Base-by-base conservation (phyloP, 2,888 invertebrate species). In the Coenonympha arcania region DNA sequence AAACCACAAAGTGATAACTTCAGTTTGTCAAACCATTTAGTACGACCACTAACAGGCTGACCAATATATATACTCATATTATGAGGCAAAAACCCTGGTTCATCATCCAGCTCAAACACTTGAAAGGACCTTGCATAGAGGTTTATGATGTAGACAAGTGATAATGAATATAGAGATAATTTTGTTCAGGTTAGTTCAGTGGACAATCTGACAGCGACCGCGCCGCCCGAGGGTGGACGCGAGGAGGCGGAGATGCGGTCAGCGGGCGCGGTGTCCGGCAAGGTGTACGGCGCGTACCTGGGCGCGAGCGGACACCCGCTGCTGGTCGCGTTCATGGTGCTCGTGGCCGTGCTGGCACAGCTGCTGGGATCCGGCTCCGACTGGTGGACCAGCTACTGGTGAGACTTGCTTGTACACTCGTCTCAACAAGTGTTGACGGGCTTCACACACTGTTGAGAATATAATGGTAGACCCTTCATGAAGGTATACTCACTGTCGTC, bases 381-480 rank as follows among this genome's bases (percentile, higher is more conserved):
- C 71, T 94, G 90, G 79, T 95, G 93, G 85, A 88, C 94, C 5
- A 89, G 92, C 4, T 90, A 89, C 66, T 95, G 94, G 94, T 91
- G 64, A 83, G 78, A 11, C 8, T 39, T 2, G 2, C n/a, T 28
- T n/a, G 2, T 2, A 3, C 2, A 11, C 1, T 6, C 11, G 2
- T 9, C n/a, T n/a, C n/a, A 3, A n/a, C n/a, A n/a, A n/a, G n/a
- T 28, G 8, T n/a, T n/a, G n/a, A n/a, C n/a, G 2, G 1, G 1
- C 1, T 28, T n/a, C 11, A 11, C 11, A n/a, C 2, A 8, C 9
- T 26, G 4, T 4, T 26, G 2, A 6, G 8, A 6, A 26, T 26
- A 9, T 26, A 26, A 8, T n/a, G n/a, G n/a, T n/a, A n/a, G n/a
- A n/a, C n/a, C n/a, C n/a, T n/a, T n/a, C n/a, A n/a, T n/a, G n/a